These are phyloP conservation scores for Aleiodes leptofemur DNA, from an alignment of 2,888 invertebrate species.

Conservation along the genomic window DNA sequence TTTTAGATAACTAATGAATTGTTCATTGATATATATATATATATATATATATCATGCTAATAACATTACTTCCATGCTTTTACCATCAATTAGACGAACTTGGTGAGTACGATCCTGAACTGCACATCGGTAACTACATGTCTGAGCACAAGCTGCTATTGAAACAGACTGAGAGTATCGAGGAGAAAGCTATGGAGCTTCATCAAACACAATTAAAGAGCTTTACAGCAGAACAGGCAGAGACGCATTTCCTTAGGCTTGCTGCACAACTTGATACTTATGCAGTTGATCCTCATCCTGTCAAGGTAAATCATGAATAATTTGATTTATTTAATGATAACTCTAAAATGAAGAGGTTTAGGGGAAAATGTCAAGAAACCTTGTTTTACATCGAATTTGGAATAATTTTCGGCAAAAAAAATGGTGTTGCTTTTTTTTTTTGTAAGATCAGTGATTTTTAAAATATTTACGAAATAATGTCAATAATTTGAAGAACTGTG, in stretches of 20 bases:
- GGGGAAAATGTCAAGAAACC: too few species aligned
- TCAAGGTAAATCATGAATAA: conserved; percentile 82
- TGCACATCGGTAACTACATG: conserved; percentile 93
- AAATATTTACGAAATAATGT: background rate
- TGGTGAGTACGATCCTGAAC: conserved; percentile 93
- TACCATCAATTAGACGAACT: conserved; percentile 85
- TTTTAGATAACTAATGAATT: too few species aligned
- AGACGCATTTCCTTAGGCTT: conserved; percentile 92
- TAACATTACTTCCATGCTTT: background rate
- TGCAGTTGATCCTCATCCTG: conserved; percentile 98
- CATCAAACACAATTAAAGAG: conserved; percentile 92
- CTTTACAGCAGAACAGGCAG: conserved; percentile 90
- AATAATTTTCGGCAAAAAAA: too few species aligned
- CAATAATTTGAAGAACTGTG: background rate
- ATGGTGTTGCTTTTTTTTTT: too few species aligned
- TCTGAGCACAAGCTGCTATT: conserved; percentile 92
- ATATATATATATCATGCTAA: too few species aligned
- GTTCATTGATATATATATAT: too few species aligned
- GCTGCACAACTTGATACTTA: conserved; percentile 96
- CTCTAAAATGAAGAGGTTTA: too few species aligned
- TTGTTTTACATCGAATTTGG: too few species aligned
- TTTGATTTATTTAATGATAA: too few species aligned
- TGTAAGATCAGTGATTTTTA: background rate
- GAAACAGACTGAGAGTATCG: conserved; percentile 93
- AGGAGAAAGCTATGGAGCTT: conserved; percentile 94